Base-by-base conservation (phyloP, 2,113 vertebrate species). In the Myotis lucifugus region DNA sequence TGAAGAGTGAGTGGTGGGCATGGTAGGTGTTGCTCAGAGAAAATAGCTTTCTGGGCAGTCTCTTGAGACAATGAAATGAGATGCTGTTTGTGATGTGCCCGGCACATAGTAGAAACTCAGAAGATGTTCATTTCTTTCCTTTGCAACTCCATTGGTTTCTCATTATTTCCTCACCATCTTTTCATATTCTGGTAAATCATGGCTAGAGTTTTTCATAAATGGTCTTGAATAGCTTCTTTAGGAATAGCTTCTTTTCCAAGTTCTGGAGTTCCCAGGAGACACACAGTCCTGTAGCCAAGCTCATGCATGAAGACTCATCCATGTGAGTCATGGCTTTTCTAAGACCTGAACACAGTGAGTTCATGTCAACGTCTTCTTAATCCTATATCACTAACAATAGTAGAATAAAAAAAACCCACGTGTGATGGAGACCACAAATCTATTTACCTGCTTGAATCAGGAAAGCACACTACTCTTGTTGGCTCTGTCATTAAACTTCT, bases 351-450 rank as follows among this genome's bases (percentile, higher is more conserved):
- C 70, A 64, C 81, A 76, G 73, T 67, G 93, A 96, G 93, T 93
- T 96, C 93, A 96, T 96, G 96, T 97, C 94, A 96, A 89, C 79
- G 85, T 96, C 92, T 94, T 92, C 94, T 52, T 97, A 96, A 96
- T 97, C 74, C 94, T 91, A 87, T 13, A 78, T 90, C 91, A 95
- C 97, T 91, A 91, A 91, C 73, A 83, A 84, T 37, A 69, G 86
- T 77, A 77, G 86, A 94, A 77, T 95, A 73, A 84, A 85, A 93
- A 93, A 95, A 94, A 91, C 29, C 84, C 93, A 87, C 0, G 6
- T 93, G 97, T 95, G 89, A 74, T 50, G 78, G 34, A 85, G 79
- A 90, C 74, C 91, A 77, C 94, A 95, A 83, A 97, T 96, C 88
- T 91, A 93, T 96, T 91, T 97, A 97, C 94, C 91, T 96, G 87